Evolutionary conservation across 2,797 vertebrate genomes (phyloP), one percentile per base, ranked within the genome.

Genomic region (Neosalanx taihuensis): DNA sequence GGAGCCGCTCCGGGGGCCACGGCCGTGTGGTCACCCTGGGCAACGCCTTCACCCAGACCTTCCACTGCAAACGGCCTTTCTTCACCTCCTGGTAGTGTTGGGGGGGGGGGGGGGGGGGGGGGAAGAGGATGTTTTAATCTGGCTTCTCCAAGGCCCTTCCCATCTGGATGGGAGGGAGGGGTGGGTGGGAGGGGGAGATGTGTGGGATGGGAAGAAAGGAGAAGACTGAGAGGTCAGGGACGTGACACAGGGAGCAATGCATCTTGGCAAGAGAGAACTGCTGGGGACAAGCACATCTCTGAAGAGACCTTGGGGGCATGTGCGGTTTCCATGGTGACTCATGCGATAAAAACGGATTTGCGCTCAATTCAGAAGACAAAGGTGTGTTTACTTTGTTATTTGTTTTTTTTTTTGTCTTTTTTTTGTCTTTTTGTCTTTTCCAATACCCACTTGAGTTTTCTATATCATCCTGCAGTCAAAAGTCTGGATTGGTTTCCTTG

Each of bases 1-100:
- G 95, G 67, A 98, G 95, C 67, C 92, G 87, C 3, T 91, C 94
- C 1, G 94, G 96, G 1, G 86, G 92, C 30, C 96, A 96, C 74
- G 96, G 96, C 1, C 93, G 95, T 0, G 92, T 97, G 33, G 94
- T 96, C 67, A 95, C 97, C 1, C 87, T 96, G 33, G 93, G 93
- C 79, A 95, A 93, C 2, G 92, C 93, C 0, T 99, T 98, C 85
- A 99, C 96, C 1, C 96, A 99, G 86, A 99, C 96, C 6, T 94
- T 99, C 82, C 94, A 97, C 85, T 97, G 95, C 66, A 68, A 68
- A 20, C 29, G 66, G 30, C 66, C 66, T 10, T 68, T 68, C 66
- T 68, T 68, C 66, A 57, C 66, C 10, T 67, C 66, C 51, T 46
- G 66, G 58, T 69, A 70, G 67, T 56, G 29, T 29, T n/a, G n/a